These are phyloP conservation scores for Psix sp. DNA, from an alignment of 1,140 invertebrate species.

Conservation along the genomic window DNA sequence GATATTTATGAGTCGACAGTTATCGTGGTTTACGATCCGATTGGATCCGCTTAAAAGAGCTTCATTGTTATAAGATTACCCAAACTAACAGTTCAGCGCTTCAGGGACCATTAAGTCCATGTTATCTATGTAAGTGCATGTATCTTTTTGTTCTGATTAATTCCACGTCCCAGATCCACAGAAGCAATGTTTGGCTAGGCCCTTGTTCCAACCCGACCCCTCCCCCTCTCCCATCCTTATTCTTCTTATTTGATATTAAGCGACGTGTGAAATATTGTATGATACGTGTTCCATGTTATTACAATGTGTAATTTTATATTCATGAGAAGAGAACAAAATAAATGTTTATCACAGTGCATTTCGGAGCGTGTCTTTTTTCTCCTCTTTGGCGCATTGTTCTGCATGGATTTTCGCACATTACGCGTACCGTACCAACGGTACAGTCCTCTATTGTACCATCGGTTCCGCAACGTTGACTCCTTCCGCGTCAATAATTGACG, in stretches of 20 bases:
- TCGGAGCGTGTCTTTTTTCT: background rate
- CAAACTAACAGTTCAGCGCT: conserved; percentile 34
- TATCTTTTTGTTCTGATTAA: no score
- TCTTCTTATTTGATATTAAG: conserved; percentile 22
- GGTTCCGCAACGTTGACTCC: conserved; percentile 25
- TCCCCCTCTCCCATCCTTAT: background rate
- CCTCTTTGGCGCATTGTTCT: conserved; percentile 12
- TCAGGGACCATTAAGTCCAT: conserved; percentile 12
- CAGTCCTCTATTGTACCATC: conserved; percentile 27
- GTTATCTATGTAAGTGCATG: no score
- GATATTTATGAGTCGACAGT: conserved; percentile 65
- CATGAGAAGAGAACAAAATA: conserved; percentile 68
- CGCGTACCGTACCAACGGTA: conserved; percentile 41
- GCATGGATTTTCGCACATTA: conserved; percentile 36
- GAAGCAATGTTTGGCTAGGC: conserved; percentile 12
- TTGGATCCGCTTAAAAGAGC: conserved; percentile 23
- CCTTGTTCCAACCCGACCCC: background rate
- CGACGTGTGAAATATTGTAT: conserved; percentile 74
- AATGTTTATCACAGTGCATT: conserved; percentile 71
- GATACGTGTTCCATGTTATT: conserved; percentile 71
- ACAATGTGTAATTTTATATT: conserved; percentile 74
- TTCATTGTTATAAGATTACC: conserved; percentile 39
- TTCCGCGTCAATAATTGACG: conserved; percentile 52
- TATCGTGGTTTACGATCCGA: conserved; percentile 20
- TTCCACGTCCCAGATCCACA: no score